Evolutionary conservation across 2,888 invertebrate species (phyloP).

Genomic region (Nomada ruficornis): DNA sequence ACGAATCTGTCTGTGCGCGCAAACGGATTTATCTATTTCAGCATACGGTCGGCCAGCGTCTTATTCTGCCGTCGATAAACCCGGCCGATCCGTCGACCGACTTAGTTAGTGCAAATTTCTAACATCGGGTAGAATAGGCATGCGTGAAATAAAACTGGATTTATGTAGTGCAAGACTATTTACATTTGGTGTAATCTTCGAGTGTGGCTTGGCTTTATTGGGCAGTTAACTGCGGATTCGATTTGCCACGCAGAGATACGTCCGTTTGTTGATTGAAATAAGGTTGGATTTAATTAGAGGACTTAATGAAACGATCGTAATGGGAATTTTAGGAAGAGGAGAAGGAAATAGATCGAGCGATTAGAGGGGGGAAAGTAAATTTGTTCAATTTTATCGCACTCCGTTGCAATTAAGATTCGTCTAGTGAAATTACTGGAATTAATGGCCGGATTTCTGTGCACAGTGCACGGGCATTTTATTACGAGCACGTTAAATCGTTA

Average conservation of each 20-base stretch:
- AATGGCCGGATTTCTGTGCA: not conserved
- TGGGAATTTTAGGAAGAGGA: not conserved
- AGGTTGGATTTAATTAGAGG: no score
- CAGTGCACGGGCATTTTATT: not conserved
- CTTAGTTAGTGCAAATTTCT: not conserved
- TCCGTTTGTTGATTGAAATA: no score
- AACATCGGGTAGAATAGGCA: not conserved
- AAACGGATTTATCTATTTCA: conserved; percentile 34
- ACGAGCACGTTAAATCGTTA: not conserved
- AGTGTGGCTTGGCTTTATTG: no score
- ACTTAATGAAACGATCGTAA: no score
- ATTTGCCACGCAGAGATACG: no score
- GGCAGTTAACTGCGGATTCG: no score
- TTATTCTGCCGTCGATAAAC: conserved; percentile 23
- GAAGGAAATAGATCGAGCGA: not conserved
- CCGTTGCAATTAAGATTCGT: not conserved
- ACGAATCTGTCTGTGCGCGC: conserved; percentile 12
- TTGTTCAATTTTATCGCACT: not conserved
- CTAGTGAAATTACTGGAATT: not conserved
- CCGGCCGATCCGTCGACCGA: not conserved
- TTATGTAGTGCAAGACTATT: no score
- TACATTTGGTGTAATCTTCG: no score
- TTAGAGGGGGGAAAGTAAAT: not conserved
- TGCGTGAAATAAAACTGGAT: not conserved
- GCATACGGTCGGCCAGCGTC: not conserved